phyloP scores from a whole-genome alignment of 1,140 invertebrate species.

The Drosophila pseudoananassae region DNA sequence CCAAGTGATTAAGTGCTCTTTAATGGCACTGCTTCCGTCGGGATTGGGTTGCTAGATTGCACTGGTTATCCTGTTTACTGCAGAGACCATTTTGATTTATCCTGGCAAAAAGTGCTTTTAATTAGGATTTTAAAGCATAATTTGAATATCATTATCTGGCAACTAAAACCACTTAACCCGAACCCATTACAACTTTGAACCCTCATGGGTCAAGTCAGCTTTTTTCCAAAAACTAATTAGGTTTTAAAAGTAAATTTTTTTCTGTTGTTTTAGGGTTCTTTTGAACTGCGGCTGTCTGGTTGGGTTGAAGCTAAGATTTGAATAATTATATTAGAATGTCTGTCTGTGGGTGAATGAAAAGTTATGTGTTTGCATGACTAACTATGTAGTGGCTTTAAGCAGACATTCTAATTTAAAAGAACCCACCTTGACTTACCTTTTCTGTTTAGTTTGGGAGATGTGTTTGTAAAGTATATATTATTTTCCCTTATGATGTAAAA shows the following conservation, averaged over 20 bases:
- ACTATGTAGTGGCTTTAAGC: conserved; percentile 10
- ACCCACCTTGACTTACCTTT: neutral
- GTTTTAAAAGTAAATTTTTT: conserved; percentile 21
- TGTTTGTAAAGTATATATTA: neutral
- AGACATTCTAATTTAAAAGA: neutral
- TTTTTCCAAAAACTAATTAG: conserved; percentile 32
- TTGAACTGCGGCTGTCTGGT: conserved; percentile 11
- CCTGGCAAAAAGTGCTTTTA: conserved; percentile 9
- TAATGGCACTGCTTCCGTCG: conserved; percentile 47
- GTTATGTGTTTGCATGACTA: conserved; percentile 5
- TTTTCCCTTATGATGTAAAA: neutral
- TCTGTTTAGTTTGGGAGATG: neutral
- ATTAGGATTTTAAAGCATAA: conserved; percentile 23
- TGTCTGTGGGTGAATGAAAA: neutral
- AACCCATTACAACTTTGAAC: neutral
- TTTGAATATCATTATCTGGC: conserved; percentile 23
- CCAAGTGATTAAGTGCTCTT: conserved; percentile 63
- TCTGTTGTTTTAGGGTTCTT: conserved; percentile 32
- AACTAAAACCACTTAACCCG: conserved; percentile 22
- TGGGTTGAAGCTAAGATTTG: conserved; percentile 10
- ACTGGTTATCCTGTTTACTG: conserved; percentile 4
- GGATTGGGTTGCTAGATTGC: conserved; percentile 13
- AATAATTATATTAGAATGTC: conserved; percentile 34
- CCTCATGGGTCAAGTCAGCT: conserved; percentile 19
- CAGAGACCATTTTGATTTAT: conserved; percentile 1